Percentiles rank a stretch among this genome's conserved stretches.
These are phyloP conservation scores for Scylla paramamosain DNA, from an alignment of 1,140 invertebrate species.

Conservation along the genomic window DNA sequence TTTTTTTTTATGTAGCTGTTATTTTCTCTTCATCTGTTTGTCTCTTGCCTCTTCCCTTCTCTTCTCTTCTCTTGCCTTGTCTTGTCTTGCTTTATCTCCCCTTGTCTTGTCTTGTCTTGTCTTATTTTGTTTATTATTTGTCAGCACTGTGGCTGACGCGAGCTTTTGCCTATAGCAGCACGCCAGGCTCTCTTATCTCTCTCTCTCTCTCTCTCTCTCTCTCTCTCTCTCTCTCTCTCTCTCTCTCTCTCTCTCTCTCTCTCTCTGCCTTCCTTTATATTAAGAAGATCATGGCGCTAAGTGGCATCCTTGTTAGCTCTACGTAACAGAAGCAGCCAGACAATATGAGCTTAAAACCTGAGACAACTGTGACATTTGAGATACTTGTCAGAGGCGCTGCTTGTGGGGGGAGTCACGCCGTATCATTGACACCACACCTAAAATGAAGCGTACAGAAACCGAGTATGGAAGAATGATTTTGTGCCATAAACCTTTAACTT, in stretches of 20 bases:
- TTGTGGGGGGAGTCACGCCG: no score
- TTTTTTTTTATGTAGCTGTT: background rate
- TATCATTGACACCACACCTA: no score
- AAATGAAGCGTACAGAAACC: no score
- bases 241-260: slow-evolving; percentile 17
- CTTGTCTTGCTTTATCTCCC: background rate
- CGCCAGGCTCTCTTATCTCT: background rate
- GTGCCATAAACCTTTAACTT: no score
- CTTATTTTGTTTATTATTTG: background rate
- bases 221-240: slow-evolving; percentile 39
- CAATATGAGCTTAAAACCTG: no score
- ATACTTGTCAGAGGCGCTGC: no score
- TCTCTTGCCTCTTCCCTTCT: background rate
- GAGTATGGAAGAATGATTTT: no score
- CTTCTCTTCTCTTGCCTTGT: background rate
- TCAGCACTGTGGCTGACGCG: background rate
- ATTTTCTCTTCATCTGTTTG: slow-evolving; percentile 16
- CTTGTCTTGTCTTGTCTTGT: background rate
- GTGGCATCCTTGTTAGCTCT: background rate
- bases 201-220: slow-evolving; percentile 17
- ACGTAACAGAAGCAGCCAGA: no score
- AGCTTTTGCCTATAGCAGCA: background rate
- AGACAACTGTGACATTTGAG: no score
- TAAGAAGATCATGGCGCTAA: background rate
- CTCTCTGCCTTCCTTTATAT: background rate